These are phyloP conservation scores for Manduca sexta DNA, from an alignment of 1,140 invertebrate species.

Conservation along the genomic window DNA sequence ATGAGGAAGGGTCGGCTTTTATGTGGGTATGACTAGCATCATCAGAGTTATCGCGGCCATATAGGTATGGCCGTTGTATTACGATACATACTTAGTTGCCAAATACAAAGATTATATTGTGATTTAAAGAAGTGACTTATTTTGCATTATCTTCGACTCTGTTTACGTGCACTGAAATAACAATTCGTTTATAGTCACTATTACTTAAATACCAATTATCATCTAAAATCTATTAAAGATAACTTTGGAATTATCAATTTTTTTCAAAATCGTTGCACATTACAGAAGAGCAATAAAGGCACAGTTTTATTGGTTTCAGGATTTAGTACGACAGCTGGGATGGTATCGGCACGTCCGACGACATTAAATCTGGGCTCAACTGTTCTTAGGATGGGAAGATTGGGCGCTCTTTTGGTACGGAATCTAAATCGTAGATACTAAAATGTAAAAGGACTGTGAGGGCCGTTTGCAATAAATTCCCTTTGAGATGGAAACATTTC, in stretches of 20 bases:
- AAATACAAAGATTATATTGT: no score
- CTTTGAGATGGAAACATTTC: no score
- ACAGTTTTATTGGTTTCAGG: constrained; percentile 40
- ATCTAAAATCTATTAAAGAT: no score
- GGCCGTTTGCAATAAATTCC: not conserved
- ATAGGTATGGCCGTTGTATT: not conserved
- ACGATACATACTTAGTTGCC: not conserved
- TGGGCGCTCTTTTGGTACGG: constrained; percentile 2
- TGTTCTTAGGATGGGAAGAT: constrained; percentile 19
- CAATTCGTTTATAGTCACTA: not conserved
- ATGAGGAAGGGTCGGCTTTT: constrained; percentile 28
- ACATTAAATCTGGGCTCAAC: constrained; percentile 32
- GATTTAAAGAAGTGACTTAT: no score
- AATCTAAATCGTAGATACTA: constrained; percentile 14
- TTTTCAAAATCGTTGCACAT: constrained; percentile 28
- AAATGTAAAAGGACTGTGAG: constrained; percentile 17
- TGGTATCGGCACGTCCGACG: constrained; percentile 32
- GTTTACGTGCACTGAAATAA: no score
- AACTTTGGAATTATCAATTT: no score
- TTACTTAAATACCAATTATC: no score
- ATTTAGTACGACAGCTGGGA: constrained; percentile 35
- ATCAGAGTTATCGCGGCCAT: constrained; percentile 25
- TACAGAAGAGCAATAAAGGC: constrained; percentile 36
- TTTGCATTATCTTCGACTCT: no score
- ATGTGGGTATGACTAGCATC: constrained; percentile 27